phyloP scores from a whole-genome alignment of 2,888 invertebrate genomes.

The Plebejus anna region DNA sequence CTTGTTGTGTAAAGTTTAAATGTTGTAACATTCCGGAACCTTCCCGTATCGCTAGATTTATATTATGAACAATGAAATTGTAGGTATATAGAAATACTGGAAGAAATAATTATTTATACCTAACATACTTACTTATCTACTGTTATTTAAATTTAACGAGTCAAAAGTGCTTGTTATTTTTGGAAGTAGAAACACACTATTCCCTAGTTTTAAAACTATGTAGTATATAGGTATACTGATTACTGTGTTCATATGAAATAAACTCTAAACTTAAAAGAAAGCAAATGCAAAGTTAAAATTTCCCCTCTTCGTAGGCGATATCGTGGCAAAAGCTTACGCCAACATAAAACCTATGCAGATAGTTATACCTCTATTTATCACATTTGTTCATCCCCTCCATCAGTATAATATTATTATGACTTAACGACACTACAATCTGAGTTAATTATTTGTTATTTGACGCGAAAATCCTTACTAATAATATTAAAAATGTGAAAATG shows the following conservation, averaged over 20 bases:
- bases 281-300: not conserved
- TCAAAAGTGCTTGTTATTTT: too few species aligned
- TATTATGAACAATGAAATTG: not conserved
- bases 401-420: not conserved
- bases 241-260: too few species aligned
- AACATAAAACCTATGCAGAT: not conserved
- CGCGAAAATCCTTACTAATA: too few species aligned
- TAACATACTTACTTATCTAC: not conserved
- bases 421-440: not conserved
- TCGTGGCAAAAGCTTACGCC: not conserved
- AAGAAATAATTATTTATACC: not conserved
- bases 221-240: too few species aligned
- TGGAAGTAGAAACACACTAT: too few species aligned
- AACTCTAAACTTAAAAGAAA: not conserved
- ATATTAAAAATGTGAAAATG: too few species aligned
- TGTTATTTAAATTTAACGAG: too few species aligned
- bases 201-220: too few species aligned
- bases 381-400: not conserved
- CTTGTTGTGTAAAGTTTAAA: constrained; percentile 72
- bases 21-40: constrained; percentile 62
- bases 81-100: not conserved
- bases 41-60: constrained; percentile 44
- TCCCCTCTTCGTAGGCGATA: not conserved
- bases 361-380: not conserved
- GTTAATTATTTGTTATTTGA: not conserved